Conservation (phyloP, 2,113 vertebrate species). For the Heptranchias perlo region DNA sequence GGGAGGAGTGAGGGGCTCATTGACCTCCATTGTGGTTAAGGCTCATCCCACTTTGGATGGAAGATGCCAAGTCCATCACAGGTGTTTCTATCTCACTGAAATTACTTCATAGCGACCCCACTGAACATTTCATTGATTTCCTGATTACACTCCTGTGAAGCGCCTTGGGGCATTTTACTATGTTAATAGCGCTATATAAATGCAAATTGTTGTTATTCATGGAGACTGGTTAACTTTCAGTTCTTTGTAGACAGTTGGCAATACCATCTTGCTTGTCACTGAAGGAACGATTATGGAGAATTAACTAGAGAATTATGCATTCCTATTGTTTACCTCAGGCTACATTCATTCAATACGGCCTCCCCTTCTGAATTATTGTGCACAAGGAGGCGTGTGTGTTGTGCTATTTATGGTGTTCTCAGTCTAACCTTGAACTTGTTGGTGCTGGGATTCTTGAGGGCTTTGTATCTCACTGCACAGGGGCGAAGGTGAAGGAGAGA, state of each 20-base stretch:
- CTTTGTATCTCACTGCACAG: neutral
- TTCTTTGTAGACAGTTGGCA: too few relatives aligned
- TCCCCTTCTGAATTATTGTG: too few relatives aligned
- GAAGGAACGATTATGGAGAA: too few relatives aligned
- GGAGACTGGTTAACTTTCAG: too few relatives aligned
- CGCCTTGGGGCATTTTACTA: neutral
- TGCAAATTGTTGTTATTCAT: neutral
- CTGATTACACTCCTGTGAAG: neutral
- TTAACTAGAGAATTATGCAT: too few relatives aligned
- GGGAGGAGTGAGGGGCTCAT: neutral
- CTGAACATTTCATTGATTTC: neutral
- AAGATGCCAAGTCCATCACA: neutral
- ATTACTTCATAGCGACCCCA: neutral
- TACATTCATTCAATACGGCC: too few relatives aligned
- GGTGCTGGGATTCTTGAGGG: neutral
- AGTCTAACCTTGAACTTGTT: neutral
- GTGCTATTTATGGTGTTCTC: neutral
- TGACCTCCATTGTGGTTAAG: neutral
- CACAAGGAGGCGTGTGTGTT: neutral
- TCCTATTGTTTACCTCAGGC: too few relatives aligned
- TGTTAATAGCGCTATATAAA: neutral
- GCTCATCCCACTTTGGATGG: neutral
- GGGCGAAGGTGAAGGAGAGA: neutral
- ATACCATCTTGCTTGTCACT: too few relatives aligned
- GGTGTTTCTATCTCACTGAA: neutral